Evolutionary conservation across 2,113 vertebrate genomes (phyloP).

Genomic region (Leucopsar rothschildi): DNA sequence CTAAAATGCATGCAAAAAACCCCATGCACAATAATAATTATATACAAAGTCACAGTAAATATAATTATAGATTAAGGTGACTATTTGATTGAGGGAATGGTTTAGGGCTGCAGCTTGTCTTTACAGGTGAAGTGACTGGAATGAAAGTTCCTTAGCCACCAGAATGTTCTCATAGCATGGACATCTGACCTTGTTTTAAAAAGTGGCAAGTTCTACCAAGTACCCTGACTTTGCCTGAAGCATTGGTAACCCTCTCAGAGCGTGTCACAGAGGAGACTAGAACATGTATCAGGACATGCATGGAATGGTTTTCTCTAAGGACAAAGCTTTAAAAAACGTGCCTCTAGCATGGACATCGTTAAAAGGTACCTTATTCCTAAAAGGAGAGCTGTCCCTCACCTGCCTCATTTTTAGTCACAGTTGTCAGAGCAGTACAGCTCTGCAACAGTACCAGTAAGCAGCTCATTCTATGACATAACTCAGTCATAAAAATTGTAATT

Average conservation of each 20-base stretch:
- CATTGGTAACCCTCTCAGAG: fast-evolving
- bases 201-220: not conserved
- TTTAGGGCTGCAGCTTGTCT: not conserved
- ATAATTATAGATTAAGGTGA: not conserved
- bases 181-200: not conserved
- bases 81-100: not conserved
- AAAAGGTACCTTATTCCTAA: not conserved
- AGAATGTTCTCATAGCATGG: fast-evolving
- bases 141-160: not conserved
- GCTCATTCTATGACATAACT: not conserved
- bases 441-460: not conserved
- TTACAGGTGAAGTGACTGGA: not conserved
- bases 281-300: not conserved
- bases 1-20: not conserved
- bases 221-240: not conserved
- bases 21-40: not conserved
- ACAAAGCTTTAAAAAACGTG: not conserved
- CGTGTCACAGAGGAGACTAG: not conserved
- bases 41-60: not conserved
- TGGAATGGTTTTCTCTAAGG: not conserved
- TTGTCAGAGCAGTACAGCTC: not conserved
- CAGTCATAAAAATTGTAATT: slow-evolving; percentile 17
- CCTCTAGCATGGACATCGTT: not conserved
- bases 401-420: not conserved
- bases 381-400: not conserved